phyloP scores from a whole-genome alignment of 1,140 invertebrate species.

The Asobara japonica region DNA sequence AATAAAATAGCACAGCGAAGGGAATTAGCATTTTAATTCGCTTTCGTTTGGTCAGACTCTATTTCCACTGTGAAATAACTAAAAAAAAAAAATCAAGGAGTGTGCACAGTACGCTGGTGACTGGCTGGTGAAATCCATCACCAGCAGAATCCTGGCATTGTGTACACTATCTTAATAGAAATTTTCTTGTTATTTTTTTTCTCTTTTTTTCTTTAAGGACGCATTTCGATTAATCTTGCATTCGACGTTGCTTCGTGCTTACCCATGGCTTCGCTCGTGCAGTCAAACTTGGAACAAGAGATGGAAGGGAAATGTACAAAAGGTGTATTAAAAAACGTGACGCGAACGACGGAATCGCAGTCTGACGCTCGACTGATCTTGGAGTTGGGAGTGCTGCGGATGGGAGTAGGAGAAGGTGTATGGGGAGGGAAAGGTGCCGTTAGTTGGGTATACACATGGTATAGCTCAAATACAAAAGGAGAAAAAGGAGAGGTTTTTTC shows the following conservation, averaged over 20 bases:
- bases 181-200: too few species aligned
- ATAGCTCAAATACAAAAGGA: not conserved
- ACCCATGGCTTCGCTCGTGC: not conserved
- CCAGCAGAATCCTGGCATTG: slow-evolving; percentile 3
- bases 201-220: too few species aligned
- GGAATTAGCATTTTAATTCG: slow-evolving; percentile 2
- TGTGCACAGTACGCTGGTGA: not conserved
- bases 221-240: slow-evolving; percentile 1
- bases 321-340: not conserved
- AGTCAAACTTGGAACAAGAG: not conserved
- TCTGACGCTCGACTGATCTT: slow-evolving; percentile 6
- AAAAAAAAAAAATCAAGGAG: not conserved
- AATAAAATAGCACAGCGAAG: not conserved
- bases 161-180: slow-evolving; percentile 16
- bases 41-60: slow-evolving; percentile 1
- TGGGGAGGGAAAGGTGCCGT: not conserved
- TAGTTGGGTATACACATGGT: slow-evolving; percentile 1
- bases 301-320: not conserved
- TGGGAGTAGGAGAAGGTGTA: not conserved
- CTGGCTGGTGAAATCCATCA: slow-evolving; percentile 4
- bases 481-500: not conserved
- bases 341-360: not conserved
- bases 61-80: not conserved
- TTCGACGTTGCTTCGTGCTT: not conserved
- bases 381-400: not conserved